Evolutionary conservation across 2,888 invertebrate species (phyloP).

Genomic region (Acleris literana): DNA sequence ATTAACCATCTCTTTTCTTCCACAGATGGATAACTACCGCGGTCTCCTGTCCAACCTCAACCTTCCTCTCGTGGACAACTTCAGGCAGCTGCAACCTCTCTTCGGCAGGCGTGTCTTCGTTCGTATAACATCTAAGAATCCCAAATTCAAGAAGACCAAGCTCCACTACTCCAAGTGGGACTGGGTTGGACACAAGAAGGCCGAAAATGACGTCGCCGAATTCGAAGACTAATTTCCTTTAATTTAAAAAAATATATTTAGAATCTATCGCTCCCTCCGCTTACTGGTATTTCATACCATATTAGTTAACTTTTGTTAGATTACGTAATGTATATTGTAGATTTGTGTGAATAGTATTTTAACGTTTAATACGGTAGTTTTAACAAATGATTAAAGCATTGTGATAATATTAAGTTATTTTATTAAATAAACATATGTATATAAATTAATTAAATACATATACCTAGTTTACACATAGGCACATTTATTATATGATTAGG

Average conservation of each 20-base stretch:
- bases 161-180: constrained; percentile 86
- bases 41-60: constrained; percentile 85
- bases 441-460: constrained; percentile 23
- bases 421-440: constrained; percentile 40
- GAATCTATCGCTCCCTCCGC: constrained; percentile 40
- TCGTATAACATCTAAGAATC: constrained; percentile 82
- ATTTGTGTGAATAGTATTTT: constrained; percentile 56
- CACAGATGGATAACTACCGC: constrained; percentile 86
- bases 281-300: constrained; percentile 63
- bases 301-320: constrained; percentile 43
- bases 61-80: constrained; percentile 87
- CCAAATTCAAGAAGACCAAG: constrained; percentile 83
- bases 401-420: constrained; percentile 45
- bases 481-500: constrained; percentile 29
- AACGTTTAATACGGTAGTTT: constrained; percentile 45
- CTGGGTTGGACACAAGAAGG: constrained; percentile 83
- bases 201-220: constrained; percentile 75
- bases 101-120: constrained; percentile 87
- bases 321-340: constrained; percentile 57
- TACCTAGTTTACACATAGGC: constrained; percentile 38
- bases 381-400: constrained; percentile 54
- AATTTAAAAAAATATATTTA: too few species aligned
- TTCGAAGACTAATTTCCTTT: constrained; percentile 67
- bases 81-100: constrained; percentile 86
- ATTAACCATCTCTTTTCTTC: constrained; percentile 29